Conservation (phyloP, 2,797 vertebrate species). For the Protosalanx chinensis region DNA sequence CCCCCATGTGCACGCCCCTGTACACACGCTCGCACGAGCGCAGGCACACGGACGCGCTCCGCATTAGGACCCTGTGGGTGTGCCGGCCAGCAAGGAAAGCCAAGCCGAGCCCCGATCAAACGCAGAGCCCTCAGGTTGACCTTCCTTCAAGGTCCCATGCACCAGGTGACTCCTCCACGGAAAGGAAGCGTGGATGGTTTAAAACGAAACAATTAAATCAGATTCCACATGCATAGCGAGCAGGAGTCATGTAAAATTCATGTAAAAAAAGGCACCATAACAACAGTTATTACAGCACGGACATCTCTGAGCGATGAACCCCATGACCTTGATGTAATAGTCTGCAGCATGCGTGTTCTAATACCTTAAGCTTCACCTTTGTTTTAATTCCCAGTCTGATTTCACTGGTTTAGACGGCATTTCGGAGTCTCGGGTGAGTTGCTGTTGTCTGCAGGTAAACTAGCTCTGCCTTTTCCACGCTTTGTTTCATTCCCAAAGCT, state of each 20-base stretch:
- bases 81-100: no score
- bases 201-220: no score
- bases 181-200: constrained; percentile 46
- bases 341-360: no score
- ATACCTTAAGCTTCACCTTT: no score
- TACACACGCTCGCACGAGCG: background rate
- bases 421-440: no score
- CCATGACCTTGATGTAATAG: no score
- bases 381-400: no score
- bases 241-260: constrained; percentile 60
- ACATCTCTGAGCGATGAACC: no score
- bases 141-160: constrained; percentile 61
- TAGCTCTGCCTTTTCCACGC: background rate
- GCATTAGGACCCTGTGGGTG: background rate
- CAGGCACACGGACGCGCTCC: background rate
- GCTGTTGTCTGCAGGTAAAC: no score
- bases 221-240: constrained; percentile 49
- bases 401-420: no score
- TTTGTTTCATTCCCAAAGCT: background rate
- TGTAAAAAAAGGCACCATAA: background rate
- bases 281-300: background rate
- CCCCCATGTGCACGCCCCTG: constrained; percentile 29
- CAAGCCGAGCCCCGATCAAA: no score
- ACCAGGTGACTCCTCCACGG: constrained; percentile 53
- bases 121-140: constrained; percentile 32